phyloP scores from a whole-genome alignment of 2,888 invertebrate genomes.

The Melieria picta region DNA sequence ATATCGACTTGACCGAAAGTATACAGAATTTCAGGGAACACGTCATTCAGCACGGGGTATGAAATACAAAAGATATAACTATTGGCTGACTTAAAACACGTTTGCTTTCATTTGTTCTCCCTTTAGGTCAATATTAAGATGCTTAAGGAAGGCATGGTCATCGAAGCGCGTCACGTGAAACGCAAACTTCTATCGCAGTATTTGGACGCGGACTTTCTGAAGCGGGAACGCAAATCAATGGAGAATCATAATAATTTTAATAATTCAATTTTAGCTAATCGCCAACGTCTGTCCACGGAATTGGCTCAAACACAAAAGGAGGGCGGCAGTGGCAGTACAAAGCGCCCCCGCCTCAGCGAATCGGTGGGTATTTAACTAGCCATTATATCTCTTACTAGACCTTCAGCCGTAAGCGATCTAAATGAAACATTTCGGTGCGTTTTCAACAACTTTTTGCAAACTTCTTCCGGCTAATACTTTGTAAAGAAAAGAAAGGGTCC shows the following conservation, averaged over 20 bases:
- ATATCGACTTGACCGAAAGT: constrained; percentile 92
- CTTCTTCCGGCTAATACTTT: too few relatives aligned
- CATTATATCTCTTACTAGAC: too few relatives aligned
- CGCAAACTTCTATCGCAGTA: constrained; percentile 81
- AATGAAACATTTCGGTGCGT: too few relatives aligned
- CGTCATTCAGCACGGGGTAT: constrained; percentile 81
- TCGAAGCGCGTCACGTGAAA: constrained; percentile 89
- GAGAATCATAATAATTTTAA: constrained; percentile 63
- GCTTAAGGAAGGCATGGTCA: constrained; percentile 78
- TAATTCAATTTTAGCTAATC: constrained; percentile 60
- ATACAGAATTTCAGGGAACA: constrained; percentile 91
- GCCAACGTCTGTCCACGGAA: constrained; percentile 64
- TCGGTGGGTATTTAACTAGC: constrained; percentile 52
- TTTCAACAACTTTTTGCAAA: too few relatives aligned
- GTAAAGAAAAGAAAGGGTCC: too few relatives aligned
- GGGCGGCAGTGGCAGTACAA: constrained; percentile 43
- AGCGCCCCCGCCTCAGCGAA: constrained; percentile 58
- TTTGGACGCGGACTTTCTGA: constrained; percentile 75
- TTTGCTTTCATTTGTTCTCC: not conserved
- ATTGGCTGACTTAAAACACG: not conserved
- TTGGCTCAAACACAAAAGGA: constrained; percentile 54
- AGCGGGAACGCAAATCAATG: constrained; percentile 77
- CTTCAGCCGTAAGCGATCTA: too few relatives aligned
- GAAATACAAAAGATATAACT: constrained; percentile 46
- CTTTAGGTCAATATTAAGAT: constrained; percentile 71